Conservation (phyloP, 1,140 invertebrate genomes). For the Penaeus chinensis region DNA sequence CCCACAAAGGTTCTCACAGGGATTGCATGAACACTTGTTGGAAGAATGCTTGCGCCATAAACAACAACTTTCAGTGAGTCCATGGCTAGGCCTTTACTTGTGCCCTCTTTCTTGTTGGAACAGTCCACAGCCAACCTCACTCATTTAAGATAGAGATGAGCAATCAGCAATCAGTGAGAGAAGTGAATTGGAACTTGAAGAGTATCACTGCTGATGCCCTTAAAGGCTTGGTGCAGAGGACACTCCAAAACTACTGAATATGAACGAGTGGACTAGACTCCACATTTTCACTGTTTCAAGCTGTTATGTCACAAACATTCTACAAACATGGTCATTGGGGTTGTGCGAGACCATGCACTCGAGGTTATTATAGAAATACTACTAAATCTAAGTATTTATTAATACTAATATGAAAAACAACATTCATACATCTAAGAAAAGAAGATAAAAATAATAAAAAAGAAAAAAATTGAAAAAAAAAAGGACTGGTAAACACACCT, state of each 20-base stretch:
- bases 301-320: constrained; percentile 64
- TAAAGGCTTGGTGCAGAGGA: constrained; percentile 47
- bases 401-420: constrained; percentile 10
- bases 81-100: constrained; percentile 51
- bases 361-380: constrained; percentile 35
- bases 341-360: constrained; percentile 55
- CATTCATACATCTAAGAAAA: constrained; percentile 17
- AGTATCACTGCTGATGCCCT: constrained; percentile 54
- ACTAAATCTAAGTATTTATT: constrained; percentile 6
- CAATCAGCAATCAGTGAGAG: constrained; percentile 40
- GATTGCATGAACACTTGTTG: constrained; percentile 61
- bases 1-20: constrained; percentile 55
- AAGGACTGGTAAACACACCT: no score
- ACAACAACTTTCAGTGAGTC: constrained; percentile 61
- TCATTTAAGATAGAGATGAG: constrained; percentile 39
- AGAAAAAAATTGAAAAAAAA: no score
- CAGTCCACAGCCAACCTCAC: constrained; percentile 41
- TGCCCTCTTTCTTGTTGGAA: constrained; percentile 49
- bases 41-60: constrained; percentile 65
- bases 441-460: neutral
- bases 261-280: constrained; percentile 51
- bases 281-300: constrained; percentile 57
- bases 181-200: constrained; percentile 47
- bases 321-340: constrained; percentile 56
- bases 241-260: constrained; percentile 51